Evolutionary conservation across 2,888 invertebrate species (phyloP), one percentile per base, ranked within the genome.

Genomic region (Andrena dorsata): DNA sequence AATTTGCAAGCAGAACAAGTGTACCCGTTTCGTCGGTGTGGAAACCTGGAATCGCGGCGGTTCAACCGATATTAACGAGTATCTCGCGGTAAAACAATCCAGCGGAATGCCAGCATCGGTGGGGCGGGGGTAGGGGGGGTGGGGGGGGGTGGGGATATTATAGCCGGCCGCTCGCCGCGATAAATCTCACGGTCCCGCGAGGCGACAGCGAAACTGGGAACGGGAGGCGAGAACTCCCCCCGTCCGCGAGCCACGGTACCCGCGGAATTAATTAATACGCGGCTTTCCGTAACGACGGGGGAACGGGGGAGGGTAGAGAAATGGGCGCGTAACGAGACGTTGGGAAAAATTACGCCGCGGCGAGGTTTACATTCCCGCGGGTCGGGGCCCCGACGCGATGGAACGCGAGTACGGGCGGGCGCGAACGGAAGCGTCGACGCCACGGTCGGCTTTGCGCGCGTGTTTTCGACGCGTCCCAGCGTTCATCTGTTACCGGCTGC

Each of bases 51-150:
- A 83, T 87, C 76, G 56, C 47, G 32, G 56, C 64, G 47, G 69
- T 68, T 53, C 53, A n/a, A 26, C n/a, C 65, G 49, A 80, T 75
- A 76, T 87, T 81, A 83, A 77, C 77, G 80, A 69, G 76, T 73
- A 74, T 80, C 82, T 49, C 69, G 68, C 47, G 75, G 70, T 78
- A 66, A 86, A 86, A 88, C 83, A 81, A 76, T 80, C 77, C 47
- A 61, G 49, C 13, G 84, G 83, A 80, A 76, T 84, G 88, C 69
- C 68, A 35, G 5, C 16, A 4, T 49, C 56, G 51, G 3, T 0
- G 41, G 41, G 41, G 13, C 13, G 41, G 13, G 10, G 13, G 41
- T 13, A 13, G 41, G 1, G 1, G 4, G 41, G 41, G 10, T n/a
- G 76, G 13, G 47, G 1, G 4, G 41, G 41, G 10, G 23, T 74